phyloP scores from a whole-genome alignment of 2,797 vertebrate genomes.

The Neosalanx taihuensis region DNA sequence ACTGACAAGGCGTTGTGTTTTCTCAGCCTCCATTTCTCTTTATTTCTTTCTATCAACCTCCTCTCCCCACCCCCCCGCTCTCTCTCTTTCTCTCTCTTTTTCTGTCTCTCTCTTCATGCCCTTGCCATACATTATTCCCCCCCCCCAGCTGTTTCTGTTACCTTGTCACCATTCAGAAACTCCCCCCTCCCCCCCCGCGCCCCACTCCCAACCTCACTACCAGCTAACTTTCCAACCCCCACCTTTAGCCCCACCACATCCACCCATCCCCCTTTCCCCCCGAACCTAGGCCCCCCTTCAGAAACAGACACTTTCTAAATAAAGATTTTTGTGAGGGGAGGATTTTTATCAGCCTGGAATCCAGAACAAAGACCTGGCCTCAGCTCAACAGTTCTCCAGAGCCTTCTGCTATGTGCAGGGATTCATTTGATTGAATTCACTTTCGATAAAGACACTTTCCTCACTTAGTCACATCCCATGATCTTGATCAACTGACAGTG shows the following conservation, averaged over 20 bases:
- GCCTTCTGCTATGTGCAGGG: not conserved
- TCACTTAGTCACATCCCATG: no score
- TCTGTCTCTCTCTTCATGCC: not conserved
- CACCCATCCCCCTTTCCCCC: constrained; percentile 18
- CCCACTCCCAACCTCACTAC: constrained; percentile 22
- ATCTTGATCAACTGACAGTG: no score
- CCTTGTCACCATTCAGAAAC: constrained; percentile 54
- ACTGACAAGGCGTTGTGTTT: not conserved
- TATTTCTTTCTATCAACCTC: not conserved
- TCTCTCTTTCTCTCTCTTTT: no score
- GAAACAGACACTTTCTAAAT: constrained; percentile 53
- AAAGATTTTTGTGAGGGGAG: constrained; percentile 44
- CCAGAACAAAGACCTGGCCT: not conserved
- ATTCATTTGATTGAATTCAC: no score
- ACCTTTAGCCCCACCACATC: constrained; percentile 19
- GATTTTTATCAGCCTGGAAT: constrained; percentile 12
- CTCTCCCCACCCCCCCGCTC: not conserved
- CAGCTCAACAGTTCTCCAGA: not conserved
- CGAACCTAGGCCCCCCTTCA: constrained; percentile 29
- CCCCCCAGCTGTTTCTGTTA: constrained; percentile 53
- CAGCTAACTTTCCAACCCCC: constrained; percentile 1
- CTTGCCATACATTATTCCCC: constrained; percentile 17
- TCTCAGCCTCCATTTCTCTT: not conserved
- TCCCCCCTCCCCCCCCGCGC: constrained; percentile 9
- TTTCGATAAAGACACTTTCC: no score